Conservation (phyloP, 2,888 invertebrate genomes). For the Parnassius glacialis region DNA sequence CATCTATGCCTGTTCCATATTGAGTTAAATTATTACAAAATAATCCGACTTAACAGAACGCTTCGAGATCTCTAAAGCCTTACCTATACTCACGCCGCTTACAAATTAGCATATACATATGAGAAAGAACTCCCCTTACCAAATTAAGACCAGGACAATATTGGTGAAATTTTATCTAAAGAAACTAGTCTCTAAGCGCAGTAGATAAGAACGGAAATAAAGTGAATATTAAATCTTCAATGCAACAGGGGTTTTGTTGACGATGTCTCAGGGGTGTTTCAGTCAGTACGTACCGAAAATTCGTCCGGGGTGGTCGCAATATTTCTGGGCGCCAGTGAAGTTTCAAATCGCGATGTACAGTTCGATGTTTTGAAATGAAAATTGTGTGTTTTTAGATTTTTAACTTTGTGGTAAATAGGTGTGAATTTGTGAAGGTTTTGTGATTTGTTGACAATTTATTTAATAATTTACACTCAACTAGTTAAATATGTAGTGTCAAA, state of each 20-base stretch:
- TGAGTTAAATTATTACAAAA: too few relatives aligned
- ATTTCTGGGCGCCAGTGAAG: slow-evolving; percentile 1
- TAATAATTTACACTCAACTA: too few relatives aligned
- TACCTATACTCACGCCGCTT: slow-evolving; percentile 8
- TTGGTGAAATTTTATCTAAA: neutral
- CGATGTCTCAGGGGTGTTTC: slow-evolving; percentile 23
- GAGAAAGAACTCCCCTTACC: slow-evolving; percentile 19
- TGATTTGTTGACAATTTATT: too few relatives aligned
- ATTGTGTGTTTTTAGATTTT: neutral
- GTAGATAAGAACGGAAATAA: slow-evolving; percentile 5
- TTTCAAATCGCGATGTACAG: slow-evolving; percentile 18
- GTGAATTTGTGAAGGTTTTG: too few relatives aligned
- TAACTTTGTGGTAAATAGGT: too few relatives aligned
- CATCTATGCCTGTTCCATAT: too few relatives aligned
- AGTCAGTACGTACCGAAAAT: slow-evolving; percentile 18
- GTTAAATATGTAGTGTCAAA: too few relatives aligned
- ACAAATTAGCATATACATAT: slow-evolving; percentile 10
- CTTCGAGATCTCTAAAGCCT: slow-evolving; percentile 2
- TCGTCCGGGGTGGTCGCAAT: slow-evolving; percentile 9
- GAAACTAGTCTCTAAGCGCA: neutral
- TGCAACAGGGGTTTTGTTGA: slow-evolving; percentile 23
- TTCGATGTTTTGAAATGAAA: slow-evolving; percentile 5
- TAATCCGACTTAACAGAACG: too few relatives aligned
- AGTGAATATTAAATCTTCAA: neutral
- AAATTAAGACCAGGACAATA: slow-evolving; percentile 14